Evolutionary conservation across 2,888 invertebrate species (phyloP).

Genomic region (Drosophila atroscutellata): DNA sequence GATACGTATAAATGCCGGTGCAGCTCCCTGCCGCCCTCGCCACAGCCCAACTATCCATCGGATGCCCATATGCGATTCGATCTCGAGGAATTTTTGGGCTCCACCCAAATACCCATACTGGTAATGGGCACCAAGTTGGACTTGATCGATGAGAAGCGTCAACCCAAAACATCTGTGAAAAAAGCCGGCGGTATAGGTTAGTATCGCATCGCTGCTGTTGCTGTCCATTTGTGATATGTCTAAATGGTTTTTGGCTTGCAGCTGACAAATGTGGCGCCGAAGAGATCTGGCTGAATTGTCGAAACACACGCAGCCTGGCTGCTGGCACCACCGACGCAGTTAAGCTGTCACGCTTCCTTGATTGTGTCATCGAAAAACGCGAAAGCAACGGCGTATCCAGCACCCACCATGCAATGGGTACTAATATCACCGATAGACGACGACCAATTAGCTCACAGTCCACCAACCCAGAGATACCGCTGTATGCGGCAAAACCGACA

Average conservation of each 20-base stretch:
- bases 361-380: conserved; percentile 88
- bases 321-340: conserved; percentile 98
- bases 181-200: conserved; percentile 84
- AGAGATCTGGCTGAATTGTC: conserved; percentile 94
- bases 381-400: conserved; percentile 38
- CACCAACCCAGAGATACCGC: conserved; percentile 29
- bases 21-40: conserved; percentile 43
- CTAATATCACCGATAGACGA: conserved; percentile 49
- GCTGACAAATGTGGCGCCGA: conserved; percentile 97
- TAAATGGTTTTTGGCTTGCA: conserved; percentile 74
- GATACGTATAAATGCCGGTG: conserved; percentile 76
- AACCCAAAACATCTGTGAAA: conserved; percentile 82
- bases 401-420: conserved; percentile 10
- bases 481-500: conserved; percentile 22
- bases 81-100: conserved; percentile 93
- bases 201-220: neutral
- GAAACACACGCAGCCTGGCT: conserved; percentile 92
- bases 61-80: conserved; percentile 86
- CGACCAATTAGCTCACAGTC: conserved; percentile 39
- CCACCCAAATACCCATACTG: conserved; percentile 95
- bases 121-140: conserved; percentile 98
- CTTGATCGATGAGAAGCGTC: conserved; percentile 91
- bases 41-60: conserved; percentile 29
- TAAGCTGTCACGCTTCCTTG: conserved; percentile 96
- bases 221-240: neutral